Evolutionary conservation across 2,113 vertebrate species (phyloP).

Genomic region (Riparia riparia): DNA sequence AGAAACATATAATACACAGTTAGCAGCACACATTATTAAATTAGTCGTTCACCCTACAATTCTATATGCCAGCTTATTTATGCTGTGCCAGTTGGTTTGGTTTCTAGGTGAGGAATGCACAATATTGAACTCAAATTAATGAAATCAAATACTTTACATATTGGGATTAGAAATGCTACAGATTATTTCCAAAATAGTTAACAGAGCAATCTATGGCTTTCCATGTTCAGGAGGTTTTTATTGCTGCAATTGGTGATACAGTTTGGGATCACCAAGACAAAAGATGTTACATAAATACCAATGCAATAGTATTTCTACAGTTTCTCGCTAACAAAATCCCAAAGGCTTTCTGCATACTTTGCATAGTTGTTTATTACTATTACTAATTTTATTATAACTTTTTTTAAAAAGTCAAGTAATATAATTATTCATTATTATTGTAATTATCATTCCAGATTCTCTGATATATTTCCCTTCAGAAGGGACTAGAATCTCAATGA

Average conservation of each 20-base stretch:
- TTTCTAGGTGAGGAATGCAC: slow-evolving; percentile 14
- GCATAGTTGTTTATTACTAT: not conserved
- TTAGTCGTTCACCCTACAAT: slow-evolving; percentile 22
- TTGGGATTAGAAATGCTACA: slow-evolving; percentile 31
- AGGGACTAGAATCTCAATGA: not conserved
- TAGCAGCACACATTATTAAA: slow-evolving; percentile 2
- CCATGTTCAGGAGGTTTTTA: slow-evolving; percentile 10
- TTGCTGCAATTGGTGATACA: not conserved
- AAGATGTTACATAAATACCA: slow-evolving; percentile 47
- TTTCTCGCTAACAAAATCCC: not conserved
- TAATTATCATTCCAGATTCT: not conserved
- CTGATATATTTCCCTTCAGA: not conserved
- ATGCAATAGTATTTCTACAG: not conserved
- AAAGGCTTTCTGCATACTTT: not conserved
- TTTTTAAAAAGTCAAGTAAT: not conserved
- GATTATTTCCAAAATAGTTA: slow-evolving; percentile 22
- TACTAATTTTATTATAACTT: slow-evolving; percentile 1
- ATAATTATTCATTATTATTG: not conserved
- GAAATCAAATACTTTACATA: slow-evolving; percentile 13
- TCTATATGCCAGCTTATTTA: slow-evolving; percentile 6
- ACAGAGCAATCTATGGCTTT: slow-evolving; percentile 42
- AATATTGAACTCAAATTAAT: slow-evolving; percentile 30
- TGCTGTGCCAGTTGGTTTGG: not conserved
- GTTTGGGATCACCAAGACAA: slow-evolving; percentile 33
- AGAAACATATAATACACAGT: not conserved